Conservation (phyloP, 2,113 vertebrate genomes). For the Malurus alboscapulatus region DNA sequence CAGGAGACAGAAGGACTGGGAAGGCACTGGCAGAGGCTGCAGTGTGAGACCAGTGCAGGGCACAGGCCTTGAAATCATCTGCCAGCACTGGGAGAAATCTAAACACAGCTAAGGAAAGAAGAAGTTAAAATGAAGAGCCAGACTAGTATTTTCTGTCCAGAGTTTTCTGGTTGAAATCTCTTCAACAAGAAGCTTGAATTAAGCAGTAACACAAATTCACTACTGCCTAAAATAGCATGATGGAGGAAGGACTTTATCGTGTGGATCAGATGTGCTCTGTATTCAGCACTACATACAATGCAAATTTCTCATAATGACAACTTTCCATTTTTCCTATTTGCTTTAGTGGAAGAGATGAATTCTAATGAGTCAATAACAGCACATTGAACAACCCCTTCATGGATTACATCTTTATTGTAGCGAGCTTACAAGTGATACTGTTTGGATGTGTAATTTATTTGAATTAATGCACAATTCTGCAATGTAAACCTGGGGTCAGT, state of each 20-base stretch:
- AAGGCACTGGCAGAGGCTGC: not conserved
- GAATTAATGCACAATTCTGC: not conserved
- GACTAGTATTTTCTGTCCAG: not conserved
- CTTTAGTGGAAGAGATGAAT: slow-evolving; percentile 18
- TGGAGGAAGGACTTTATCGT: not conserved
- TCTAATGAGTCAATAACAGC: slow-evolving; percentile 20
- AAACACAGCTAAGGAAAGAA: not conserved
- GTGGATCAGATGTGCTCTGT: not conserved
- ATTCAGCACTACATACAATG: not conserved
- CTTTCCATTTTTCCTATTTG: not conserved
- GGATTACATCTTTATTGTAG: not conserved
- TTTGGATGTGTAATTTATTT: not conserved
- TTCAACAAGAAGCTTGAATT: not conserved
- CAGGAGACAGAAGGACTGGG: not conserved
- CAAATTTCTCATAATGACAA: not conserved
- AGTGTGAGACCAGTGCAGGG: not conserved
- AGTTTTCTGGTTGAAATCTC: not conserved
- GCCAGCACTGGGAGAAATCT: not conserved
- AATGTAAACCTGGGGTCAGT: slow-evolving; percentile 14
- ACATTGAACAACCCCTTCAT: not conserved
- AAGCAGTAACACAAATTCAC: not conserved
- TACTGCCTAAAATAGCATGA: not conserved
- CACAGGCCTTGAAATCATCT: not conserved
- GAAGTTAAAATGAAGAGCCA: not conserved
- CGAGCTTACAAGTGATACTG: not conserved